A percentile compares a stretch with the other conserved stretches of the same genome.
These are phyloP conservation scores for Oasisia sp. DNA, from an alignment of 2,888 invertebrate species.

Conservation along the genomic window DNA sequence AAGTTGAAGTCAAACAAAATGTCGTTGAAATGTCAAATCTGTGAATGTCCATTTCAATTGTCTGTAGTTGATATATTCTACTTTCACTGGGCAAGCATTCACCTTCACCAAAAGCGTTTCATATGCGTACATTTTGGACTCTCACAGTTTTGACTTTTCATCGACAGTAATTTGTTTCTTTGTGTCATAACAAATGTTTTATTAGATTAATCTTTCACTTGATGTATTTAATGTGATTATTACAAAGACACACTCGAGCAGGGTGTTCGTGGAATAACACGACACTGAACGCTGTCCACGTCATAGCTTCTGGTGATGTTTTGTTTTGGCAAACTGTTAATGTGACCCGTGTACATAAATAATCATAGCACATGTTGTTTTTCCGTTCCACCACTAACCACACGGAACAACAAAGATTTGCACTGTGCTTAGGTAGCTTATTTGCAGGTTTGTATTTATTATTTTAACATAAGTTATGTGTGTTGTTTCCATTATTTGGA, in stretches of 20 bases:
- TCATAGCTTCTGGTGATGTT: background rate
- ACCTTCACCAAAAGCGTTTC: background rate
- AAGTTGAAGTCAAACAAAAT: background rate
- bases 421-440: slow-evolving; percentile 2
- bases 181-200: background rate
- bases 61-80: background rate
- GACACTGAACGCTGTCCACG: background rate
- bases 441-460: background rate
- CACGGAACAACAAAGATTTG: background rate
- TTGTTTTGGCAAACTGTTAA: background rate
- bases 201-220: background rate
- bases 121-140: background rate
- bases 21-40: background rate
- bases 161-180: background rate
- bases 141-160: slow-evolving; percentile 4
- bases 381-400: background rate
- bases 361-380: background rate
- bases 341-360: background rate
- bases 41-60: background rate
- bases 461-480: background rate
- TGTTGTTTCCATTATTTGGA: background rate
- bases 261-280: background rate
- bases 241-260: background rate
- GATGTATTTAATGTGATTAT: background rate
- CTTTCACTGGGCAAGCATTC: background rate